Conservation (phyloP, 2,888 invertebrate species). For the Lochmaea crataegi region DNA sequence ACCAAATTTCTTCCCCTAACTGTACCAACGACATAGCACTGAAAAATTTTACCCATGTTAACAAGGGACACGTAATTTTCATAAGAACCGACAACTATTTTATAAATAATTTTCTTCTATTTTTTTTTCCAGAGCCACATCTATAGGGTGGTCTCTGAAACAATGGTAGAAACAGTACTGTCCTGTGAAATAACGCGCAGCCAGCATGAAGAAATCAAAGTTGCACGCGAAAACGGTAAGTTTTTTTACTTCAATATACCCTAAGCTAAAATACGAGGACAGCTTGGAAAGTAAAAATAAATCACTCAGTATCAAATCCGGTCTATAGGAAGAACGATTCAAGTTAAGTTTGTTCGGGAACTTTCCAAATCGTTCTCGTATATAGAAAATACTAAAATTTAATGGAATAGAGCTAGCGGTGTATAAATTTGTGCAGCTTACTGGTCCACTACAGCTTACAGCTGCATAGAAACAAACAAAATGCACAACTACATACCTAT, state of each 20-base stretch:
- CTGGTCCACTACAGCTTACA: not conserved
- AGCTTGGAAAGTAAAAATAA: not conserved
- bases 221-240: conserved; percentile 63
- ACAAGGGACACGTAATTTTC: too few species aligned
- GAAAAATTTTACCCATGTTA: too few species aligned
- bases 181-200: conserved; percentile 65
- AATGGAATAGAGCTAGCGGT: too few species aligned
- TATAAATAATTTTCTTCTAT: conserved; percentile 1
- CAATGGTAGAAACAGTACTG: conserved; percentile 64
- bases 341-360: too few species aligned
- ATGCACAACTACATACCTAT: not conserved
- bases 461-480: not conserved
- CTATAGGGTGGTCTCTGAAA: conserved; percentile 59
- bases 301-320: not conserved
- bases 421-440: not conserved
- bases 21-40: too few species aligned
- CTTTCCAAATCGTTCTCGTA: not conserved
- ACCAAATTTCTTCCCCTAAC: too few species aligned
- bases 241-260: not conserved
- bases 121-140: conserved; percentile 57
- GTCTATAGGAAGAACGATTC: not conserved
- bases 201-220: conserved; percentile 65
- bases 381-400: too few species aligned
- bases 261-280: not conserved
- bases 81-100: too few species aligned